Evolutionary conservation across 2,888 invertebrate genomes (phyloP), one percentile per base, ranked within the genome.

Genomic region (Amphimallon solstitiale): DNA sequence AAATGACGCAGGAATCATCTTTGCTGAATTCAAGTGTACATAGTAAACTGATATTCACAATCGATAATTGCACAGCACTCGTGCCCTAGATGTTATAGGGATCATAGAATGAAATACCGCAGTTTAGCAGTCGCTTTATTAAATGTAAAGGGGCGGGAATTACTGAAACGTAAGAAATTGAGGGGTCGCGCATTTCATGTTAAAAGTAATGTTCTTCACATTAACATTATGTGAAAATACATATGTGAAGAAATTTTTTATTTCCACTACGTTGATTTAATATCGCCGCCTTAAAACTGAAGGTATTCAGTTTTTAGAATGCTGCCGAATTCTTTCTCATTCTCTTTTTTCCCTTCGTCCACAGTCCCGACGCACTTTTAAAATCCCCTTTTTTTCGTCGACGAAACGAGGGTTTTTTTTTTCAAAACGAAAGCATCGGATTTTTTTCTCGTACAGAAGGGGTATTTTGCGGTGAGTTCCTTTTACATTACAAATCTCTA

Each of bases 261-360:
- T 19, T 43, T 59, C 43, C 43, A 59, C 43, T 43, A 43, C 56
- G 43, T 43, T 59, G 56, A 59, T 43, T 43, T 59, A 43, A 59
- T 59, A 43, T 43, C 29, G 23, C 43, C 29, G 23, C 43, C 43
- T 43, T 10, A 59, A 43, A 38, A 59, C 40, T 59, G 15, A 23
- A 59, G 29, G 56, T 19, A 21, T 54, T 40, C 54, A 17, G 10
- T 40, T 21, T n/a, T 40, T 45, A 43, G 2, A 29, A 59, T 59
- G 43, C 43, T n/a, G n/a, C n/a, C n/a, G n/a, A n/a, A n/a, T n/a
- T n/a, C 29, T 34, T 59, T 17, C 43, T 17, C 29, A 43, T 45
- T 40, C 29, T 29, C 12, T 43, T 15, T 12, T 17, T 10, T 9
- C 17, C 14, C 34, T 43, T 40, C 21, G 23, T 23, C 12, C 23